Base-by-base conservation (phyloP, 1,140 invertebrate species). In the Hyposmocoma kahamanoa region DNA sequence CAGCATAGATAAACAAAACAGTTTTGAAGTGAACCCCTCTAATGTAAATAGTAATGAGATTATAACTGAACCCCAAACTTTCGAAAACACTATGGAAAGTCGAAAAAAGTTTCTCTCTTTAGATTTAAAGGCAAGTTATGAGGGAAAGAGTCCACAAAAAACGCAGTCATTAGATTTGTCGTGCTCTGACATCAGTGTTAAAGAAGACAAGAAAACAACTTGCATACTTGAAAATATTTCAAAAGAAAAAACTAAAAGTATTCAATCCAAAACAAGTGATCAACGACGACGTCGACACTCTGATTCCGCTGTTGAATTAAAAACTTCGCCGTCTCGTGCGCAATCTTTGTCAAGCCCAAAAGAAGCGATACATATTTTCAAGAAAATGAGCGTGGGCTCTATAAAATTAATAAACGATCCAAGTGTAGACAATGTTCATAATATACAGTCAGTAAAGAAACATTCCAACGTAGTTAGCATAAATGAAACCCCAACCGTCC, bases 41-140 rank as follows among this genome's bases (percentile, higher is more conserved):
- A 26, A 26, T 26, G 15, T 36, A 15, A 36, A 2, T 36, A 36
- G 11, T 17, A 36, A 36, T 36, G 13, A 36, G 6, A 36, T n/a
- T n/a, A 2, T 30, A 30, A 30, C 10, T 30, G 10, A 30, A n/a
- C 8, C 1, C 10, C 28, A 30, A 13, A 30, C 10, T 30, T 11
- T 6, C 11, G 24, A 26, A 26, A 26, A 26, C 24, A 6, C 24
- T 5, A 17, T 36, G 2, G 50, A 34, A 41, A 64, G 65, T 42
- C 66, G 52, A 39, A 76, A 72, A 50, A 72, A 66, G 53, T 47
- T 46, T 41, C 50, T 77, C 22, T 79, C 76, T 3, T 61, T 82
- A 21, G 64, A 79, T 53, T 58, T 82, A 39, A 70, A 52, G 58
- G 49, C 53, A 8, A 71, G 64, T 53, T 70, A 67, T 60, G 66